phyloP scores from a whole-genome alignment of 2,113 vertebrate species.

The Podarcis cretensis region DNA sequence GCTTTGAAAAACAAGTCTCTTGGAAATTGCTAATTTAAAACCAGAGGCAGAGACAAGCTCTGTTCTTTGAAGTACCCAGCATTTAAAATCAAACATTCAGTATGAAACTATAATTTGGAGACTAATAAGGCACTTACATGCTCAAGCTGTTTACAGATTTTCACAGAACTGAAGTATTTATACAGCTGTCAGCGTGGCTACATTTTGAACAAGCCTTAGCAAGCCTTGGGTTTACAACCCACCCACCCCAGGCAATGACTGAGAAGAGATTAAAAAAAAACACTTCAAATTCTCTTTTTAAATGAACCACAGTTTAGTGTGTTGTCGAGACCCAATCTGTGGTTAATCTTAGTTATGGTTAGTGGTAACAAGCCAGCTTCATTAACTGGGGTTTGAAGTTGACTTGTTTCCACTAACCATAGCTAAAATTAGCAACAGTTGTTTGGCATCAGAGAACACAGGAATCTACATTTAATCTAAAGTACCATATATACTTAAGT shows the following conservation, averaged over 20 bases:
- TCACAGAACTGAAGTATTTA: background rate
- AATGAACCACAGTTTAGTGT: background rate
- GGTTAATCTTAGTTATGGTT: too few species aligned
- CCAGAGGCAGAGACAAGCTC: background rate
- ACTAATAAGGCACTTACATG: background rate
- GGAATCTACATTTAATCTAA: background rate
- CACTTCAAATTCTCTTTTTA: background rate
- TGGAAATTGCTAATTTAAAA: background rate
- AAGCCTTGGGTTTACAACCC: background rate
- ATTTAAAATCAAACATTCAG: background rate
- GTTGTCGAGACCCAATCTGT: too few species aligned
- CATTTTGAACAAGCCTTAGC: background rate
- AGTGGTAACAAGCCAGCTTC: too few species aligned
- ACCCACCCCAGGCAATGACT: too few species aligned
- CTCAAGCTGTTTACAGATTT: background rate
- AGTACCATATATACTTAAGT: too few species aligned
- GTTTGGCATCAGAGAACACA: background rate
- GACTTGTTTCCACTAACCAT: too few species aligned
- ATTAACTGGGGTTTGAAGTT: too few species aligned
- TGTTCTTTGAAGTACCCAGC: background rate
- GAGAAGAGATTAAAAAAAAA: background rate
- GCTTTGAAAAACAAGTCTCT: slow-evolving; percentile 11
- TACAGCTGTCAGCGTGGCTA: background rate
- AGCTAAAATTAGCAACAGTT: too few species aligned
- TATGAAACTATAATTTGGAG: slow-evolving; percentile 5